Evolutionary conservation across 2,888 invertebrate genomes (phyloP).

Genomic region (Alitta virens): DNA sequence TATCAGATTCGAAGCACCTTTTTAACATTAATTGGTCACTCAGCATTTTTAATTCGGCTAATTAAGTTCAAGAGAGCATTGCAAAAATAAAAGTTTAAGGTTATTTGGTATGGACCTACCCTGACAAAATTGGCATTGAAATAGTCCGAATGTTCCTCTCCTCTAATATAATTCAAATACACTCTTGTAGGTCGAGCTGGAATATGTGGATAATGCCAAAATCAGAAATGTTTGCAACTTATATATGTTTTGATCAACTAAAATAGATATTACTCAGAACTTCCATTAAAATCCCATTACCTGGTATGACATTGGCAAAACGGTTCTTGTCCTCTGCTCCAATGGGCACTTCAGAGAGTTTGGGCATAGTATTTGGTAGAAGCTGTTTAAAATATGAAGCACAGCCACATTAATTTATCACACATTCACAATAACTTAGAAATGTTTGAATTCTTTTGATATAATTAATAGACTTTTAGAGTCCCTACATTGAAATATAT

Average conservation of each 20-base stretch:
- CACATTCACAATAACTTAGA: not conserved
- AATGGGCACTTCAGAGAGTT: slow-evolving; percentile 33
- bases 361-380: slow-evolving; percentile 41
- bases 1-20: too few relatives aligned
- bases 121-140: slow-evolving; percentile 91
- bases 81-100: too few relatives aligned
- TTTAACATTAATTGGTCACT: too few relatives aligned
- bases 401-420: not conserved
- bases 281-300: too few relatives aligned
- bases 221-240: too few relatives aligned
- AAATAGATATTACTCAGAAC: too few relatives aligned
- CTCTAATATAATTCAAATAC: slow-evolving; percentile 37
- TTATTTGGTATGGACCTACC: slow-evolving; percentile 71
- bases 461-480: not conserved
- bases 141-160: slow-evolving; percentile 79
- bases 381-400: slow-evolving; percentile 30
- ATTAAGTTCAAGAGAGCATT: too few relatives aligned
- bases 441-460: not conserved
- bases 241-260: too few relatives aligned
- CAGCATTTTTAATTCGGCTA: too few relatives aligned
- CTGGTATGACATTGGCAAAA: slow-evolving; percentile 91
- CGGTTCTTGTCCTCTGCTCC: slow-evolving; percentile 68
- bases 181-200: slow-evolving; percentile 21
- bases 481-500: not conserved
- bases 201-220: not conserved